phyloP scores from a whole-genome alignment of 2,113 vertebrate species.

The Paracanthobrama guichenoti region DNA sequence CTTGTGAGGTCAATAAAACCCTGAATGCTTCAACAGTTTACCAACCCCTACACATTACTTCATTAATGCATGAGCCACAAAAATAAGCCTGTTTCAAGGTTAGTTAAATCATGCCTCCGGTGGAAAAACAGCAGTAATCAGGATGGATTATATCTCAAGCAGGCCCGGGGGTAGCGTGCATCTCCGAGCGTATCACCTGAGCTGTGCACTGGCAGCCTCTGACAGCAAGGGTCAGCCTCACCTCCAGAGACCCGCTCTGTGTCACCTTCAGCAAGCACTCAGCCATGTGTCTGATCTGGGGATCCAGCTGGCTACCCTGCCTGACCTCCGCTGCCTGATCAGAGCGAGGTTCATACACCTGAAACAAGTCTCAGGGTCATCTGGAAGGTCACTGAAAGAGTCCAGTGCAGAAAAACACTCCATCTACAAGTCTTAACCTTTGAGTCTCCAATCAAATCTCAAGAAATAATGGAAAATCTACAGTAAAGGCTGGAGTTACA shows the following conservation, averaged over 20 bases:
- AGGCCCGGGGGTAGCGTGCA: slow-evolving; percentile 36
- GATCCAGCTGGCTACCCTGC: neutral
- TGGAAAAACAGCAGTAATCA: slow-evolving; percentile 47
- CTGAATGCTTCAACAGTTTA: neutral
- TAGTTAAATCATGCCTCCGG: slow-evolving; percentile 25
- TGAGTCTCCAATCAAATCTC: neutral
- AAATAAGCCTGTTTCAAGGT: slow-evolving; percentile 51
- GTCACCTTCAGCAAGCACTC: slow-evolving; percentile 51
- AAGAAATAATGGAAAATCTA: neutral
- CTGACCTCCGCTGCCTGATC: slow-evolving; percentile 11
- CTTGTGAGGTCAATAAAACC: neutral
- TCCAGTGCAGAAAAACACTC: neutral
- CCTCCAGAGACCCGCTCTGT: slow-evolving; percentile 44
- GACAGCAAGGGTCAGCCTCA: slow-evolving; percentile 26
- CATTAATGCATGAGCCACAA: neutral
- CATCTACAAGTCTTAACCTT: neutral
- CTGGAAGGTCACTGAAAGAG: neutral
- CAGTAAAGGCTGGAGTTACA: neutral
- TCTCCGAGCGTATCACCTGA: slow-evolving; percentile 26
- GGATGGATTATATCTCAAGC: slow-evolving; percentile 53
- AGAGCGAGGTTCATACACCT: neutral
- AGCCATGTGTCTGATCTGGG: neutral
- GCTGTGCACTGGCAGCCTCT: slow-evolving; percentile 44
- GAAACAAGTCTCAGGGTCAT: slow-evolving; percentile 31
- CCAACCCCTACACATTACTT: neutral